Evolutionary conservation across 2,113 vertebrate species (phyloP).

Genomic region (Puntigrus tetrazona): DNA sequence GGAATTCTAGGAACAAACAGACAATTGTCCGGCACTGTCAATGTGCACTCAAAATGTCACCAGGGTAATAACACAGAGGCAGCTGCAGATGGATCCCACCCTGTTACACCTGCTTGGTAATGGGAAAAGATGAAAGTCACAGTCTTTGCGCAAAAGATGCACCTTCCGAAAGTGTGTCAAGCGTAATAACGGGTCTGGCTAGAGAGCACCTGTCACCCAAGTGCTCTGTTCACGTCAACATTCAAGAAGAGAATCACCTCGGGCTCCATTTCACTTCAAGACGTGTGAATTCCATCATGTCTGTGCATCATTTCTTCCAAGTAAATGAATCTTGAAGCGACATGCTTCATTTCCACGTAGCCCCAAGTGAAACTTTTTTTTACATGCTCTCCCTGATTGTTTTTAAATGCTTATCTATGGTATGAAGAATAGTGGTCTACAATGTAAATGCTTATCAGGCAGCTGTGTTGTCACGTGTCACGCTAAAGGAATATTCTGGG

Average conservation of each 20-base stretch:
- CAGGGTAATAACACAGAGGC: conserved; percentile 27
- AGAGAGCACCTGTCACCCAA: conserved; percentile 20
- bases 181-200: neutral
- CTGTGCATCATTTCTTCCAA: neutral
- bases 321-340: neutral
- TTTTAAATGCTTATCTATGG: neutral
- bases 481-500: neutral
- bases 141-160: neutral
- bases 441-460: neutral
- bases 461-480: neutral
- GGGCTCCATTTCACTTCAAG: neutral
- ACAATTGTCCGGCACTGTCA: conserved; percentile 11
- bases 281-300: neutral
- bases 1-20: neutral
- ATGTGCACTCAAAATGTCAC: conserved; percentile 22
- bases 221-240: conserved; percentile 21
- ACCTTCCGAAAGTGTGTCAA: conserved; percentile 3
- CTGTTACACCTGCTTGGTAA: conserved; percentile 23
- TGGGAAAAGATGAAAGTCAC: conserved; percentile 31
- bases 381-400: neutral
- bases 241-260: conserved; percentile 7
- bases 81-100: conserved; percentile 17
- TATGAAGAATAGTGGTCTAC: neutral
- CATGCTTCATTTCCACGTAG: neutral
- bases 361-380: neutral